Evolutionary conservation across 2,888 invertebrate species (phyloP).

Genomic region (Drosophila subquinaria): DNA sequence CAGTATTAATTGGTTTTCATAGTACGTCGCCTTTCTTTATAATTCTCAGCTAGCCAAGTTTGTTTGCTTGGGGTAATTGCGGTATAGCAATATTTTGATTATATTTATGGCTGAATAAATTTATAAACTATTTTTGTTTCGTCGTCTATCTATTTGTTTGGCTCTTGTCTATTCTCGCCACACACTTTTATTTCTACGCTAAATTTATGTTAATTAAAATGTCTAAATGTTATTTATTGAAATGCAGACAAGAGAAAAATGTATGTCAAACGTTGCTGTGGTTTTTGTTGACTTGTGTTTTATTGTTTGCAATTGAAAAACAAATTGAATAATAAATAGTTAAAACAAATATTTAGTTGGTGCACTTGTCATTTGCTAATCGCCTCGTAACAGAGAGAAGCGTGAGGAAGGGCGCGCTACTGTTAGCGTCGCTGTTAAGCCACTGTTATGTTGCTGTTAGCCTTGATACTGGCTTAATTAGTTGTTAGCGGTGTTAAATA

Average conservation of each 20-base stretch:
- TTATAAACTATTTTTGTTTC: constrained; percentile 48
- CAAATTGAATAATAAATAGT: constrained; percentile 33
- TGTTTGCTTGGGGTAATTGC: constrained; percentile 31
- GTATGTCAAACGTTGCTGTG: constrained; percentile 28
- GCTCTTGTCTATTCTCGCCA: constrained; percentile 16
- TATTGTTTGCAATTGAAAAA: constrained; percentile 32
- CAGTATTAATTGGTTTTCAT: constrained; percentile 59
- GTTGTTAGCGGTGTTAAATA: constrained; percentile 29
- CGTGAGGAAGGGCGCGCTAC: constrained; percentile 36
- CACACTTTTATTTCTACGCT: constrained; percentile 59
- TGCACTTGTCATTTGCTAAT: constrained; percentile 24
- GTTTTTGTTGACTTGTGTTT: constrained; percentile 34
- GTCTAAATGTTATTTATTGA: constrained; percentile 61
- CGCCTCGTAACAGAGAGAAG: constrained; percentile 46
- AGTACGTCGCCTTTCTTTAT: constrained; percentile 16
- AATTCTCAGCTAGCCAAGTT: constrained; percentile 8
- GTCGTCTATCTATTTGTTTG: constrained; percentile 28
- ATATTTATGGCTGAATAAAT: constrained; percentile 57
- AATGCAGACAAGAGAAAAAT: constrained; percentile 31
- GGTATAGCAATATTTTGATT: constrained; percentile 34
- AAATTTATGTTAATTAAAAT: constrained; percentile 77
- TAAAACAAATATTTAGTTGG: constrained; percentile 31
- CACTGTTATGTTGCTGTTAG: constrained; percentile 45
- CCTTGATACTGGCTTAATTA: constrained; percentile 30
- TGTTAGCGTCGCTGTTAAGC: constrained; percentile 40